A percentile compares a stretch with the other conserved stretches of the same genome.
These are phyloP conservation scores for Ceratina japonica DNA, from an alignment of 1,140 invertebrate genomes.

Conservation along the genomic window DNA sequence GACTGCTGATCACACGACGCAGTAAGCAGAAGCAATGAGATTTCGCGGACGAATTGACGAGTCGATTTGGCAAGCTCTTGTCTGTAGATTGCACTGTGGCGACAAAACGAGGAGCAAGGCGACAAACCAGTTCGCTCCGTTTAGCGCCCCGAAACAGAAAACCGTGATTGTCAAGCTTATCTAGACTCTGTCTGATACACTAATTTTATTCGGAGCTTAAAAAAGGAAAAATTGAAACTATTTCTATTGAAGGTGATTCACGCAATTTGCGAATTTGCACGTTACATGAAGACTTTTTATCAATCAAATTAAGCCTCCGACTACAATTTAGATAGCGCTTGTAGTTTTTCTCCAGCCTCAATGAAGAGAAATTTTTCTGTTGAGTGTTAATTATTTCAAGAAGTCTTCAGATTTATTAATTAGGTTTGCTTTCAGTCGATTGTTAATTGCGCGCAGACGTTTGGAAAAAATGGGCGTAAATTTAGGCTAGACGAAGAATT, in stretches of 20 bases:
- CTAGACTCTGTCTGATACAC: constrained; percentile 20
- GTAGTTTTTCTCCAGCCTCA: too few relatives aligned
- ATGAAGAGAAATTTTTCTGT: too few relatives aligned
- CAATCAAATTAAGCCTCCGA: constrained; percentile 8
- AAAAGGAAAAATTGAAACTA: neutral
- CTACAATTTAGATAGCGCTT: neutral
- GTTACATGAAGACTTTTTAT: too few relatives aligned
- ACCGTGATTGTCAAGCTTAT: constrained; percentile 40
- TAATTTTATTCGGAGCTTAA: constrained; percentile 12
- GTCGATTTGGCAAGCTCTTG: constrained; percentile 47
- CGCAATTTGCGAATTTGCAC: neutral
- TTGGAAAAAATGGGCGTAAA: too few relatives aligned
- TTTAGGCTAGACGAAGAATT: too few relatives aligned
- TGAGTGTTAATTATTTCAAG: too few relatives aligned
- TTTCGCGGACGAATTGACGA: constrained; percentile 45
- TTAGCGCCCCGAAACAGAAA: constrained; percentile 33
- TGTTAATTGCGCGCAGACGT: too few relatives aligned
- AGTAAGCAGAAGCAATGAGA: constrained; percentile 36
- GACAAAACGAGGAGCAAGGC: constrained; percentile 26
- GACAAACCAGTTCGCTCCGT: constrained; percentile 7
- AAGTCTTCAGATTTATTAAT: too few relatives aligned
- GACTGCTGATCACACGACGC: constrained; percentile 29
- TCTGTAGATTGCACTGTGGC: constrained; percentile 27
- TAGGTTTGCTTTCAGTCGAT: too few relatives aligned
- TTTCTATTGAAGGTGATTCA: neutral